Percentiles rank a stretch among this genome's conserved stretches.
These are phyloP conservation scores for Heteromurus nitidus DNA, from an alignment of 2,888 invertebrate genomes.

Conservation along the genomic window DNA sequence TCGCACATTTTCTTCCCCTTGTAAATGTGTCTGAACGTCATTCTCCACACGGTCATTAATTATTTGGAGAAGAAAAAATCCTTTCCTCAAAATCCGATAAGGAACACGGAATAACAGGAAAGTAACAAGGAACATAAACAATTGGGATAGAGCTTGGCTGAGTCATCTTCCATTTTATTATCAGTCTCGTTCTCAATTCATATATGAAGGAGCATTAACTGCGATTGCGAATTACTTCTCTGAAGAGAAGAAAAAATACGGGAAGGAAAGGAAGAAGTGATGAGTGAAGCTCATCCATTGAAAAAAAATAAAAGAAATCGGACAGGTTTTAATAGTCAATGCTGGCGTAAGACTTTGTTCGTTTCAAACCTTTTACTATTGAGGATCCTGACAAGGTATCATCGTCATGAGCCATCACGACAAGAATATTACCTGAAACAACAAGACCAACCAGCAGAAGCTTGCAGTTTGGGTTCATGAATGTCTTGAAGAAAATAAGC, in stretches of 20 bases:
- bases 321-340: constrained; percentile 48
- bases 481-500: too few species aligned
- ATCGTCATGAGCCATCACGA: constrained; percentile 8
- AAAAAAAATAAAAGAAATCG: constrained; percentile 22
- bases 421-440: neutral
- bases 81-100: constrained; percentile 34
- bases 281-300: too few species aligned
- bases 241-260: too few species aligned
- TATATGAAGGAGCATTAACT: neutral
- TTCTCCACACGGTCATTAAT: constrained; percentile 32
- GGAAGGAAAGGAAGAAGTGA: constrained; percentile 26
- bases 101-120: constrained; percentile 1
- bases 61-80: too few species aligned
- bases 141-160: constrained; percentile 21
- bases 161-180: constrained; percentile 49
- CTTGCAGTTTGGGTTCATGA: too few species aligned
- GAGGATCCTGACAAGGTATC: neutral
- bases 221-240: too few species aligned
- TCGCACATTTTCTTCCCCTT: constrained; percentile 6
- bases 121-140: constrained; percentile 18
- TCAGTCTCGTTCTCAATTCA: constrained; percentile 17
- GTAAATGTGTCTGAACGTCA: neutral
- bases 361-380: neutral
- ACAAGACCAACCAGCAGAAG: neutral
- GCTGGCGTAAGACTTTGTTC: too few species aligned